A percentile compares a stretch with the other conserved stretches of the same genome.
Evolutionary conservation across 2,888 invertebrate genomes (phyloP).

Genomic region (Calameuta filiformis): DNA sequence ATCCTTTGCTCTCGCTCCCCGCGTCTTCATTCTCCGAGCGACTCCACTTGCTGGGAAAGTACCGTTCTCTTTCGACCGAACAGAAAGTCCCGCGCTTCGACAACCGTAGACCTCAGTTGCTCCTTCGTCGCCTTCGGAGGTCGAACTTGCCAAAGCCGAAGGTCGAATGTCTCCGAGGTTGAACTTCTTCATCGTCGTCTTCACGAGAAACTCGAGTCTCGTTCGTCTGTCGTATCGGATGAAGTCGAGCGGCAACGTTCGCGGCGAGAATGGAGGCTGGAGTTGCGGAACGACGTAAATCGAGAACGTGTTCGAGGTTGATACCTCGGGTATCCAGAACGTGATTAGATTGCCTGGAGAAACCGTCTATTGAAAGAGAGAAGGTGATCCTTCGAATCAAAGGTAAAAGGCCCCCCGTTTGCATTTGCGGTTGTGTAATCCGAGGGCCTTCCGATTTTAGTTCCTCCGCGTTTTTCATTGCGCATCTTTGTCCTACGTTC

Average conservation of each 20-base stretch:
- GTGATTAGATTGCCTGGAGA: neutral
- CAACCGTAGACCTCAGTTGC: neutral
- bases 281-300: constrained; percentile 45
- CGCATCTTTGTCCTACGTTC: neutral
- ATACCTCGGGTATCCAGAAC: neutral
- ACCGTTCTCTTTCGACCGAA: neutral
- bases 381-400: neutral
- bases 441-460: neutral
- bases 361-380: neutral
- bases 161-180: constrained; percentile 15
- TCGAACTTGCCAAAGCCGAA: neutral
- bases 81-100: neutral
- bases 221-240: constrained; percentile 22
- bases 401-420: neutral
- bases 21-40: neutral
- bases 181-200: neutral
- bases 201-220: neutral
- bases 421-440: neutral
- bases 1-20: neutral
- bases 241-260: constrained; percentile 24
- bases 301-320: neutral
- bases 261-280: constrained; percentile 35
- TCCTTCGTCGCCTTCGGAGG: neutral
- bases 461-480: neutral
- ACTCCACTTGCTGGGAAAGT: neutral